Conservation (phyloP, 2,797 vertebrate genomes). For the Menidia menidia region DNA sequence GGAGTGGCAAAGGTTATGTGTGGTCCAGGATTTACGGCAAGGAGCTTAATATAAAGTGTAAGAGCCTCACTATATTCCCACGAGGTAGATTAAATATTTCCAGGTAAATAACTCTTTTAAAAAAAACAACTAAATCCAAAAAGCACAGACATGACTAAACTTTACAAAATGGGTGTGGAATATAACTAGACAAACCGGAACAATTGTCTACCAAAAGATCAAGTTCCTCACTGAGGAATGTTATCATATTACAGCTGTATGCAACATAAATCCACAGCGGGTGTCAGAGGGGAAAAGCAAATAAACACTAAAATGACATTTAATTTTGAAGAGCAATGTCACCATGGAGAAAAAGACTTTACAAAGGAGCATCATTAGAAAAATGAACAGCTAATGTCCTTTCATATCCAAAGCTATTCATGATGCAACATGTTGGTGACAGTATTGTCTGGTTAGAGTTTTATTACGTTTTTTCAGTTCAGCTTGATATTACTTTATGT, state of each 20-base stretch:
- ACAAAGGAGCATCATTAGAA: background rate
- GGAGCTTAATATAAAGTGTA: background rate
- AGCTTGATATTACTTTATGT: too few species aligned
- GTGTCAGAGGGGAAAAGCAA: slow-evolving; percentile 22
- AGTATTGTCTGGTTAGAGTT: too few species aligned
- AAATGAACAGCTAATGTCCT: background rate
- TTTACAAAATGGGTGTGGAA: slow-evolving; percentile 20
- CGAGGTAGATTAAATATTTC: slow-evolving; percentile 20
- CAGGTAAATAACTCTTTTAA: slow-evolving; percentile 34
- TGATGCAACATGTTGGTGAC: background rate
- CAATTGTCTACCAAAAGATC: slow-evolving; percentile 31
- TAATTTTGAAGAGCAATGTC: slow-evolving; percentile 26
- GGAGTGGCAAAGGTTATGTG: background rate
- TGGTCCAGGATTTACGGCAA: background rate
- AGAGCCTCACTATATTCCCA: background rate
- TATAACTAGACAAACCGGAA: slow-evolving; percentile 50
- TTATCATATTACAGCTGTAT: slow-evolving; percentile 44
- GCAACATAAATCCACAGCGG: slow-evolving; percentile 19
- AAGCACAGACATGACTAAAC: slow-evolving; percentile 10
- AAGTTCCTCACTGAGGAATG: slow-evolving; percentile 41
- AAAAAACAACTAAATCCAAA: slow-evolving; percentile 31
- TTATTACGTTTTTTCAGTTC: too few species aligned
- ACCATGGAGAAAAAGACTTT: slow-evolving; percentile 32
- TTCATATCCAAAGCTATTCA: background rate
- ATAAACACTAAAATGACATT: slow-evolving; percentile 18